Conservation (phyloP, 2,797 vertebrate genomes). For the Parotocinclus haroldoi region DNA sequence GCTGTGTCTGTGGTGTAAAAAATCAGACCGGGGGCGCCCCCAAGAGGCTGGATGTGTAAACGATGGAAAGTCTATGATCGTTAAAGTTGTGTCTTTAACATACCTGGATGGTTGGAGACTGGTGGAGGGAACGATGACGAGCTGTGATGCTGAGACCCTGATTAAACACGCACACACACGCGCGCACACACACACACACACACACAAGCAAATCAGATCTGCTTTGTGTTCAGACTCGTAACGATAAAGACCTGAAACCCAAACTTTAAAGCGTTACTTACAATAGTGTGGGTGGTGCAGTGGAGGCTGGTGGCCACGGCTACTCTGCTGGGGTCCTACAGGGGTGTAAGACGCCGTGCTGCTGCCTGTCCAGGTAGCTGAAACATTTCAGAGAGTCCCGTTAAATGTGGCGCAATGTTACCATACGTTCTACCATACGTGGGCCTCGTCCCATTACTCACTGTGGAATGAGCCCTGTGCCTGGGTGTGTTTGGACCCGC, state of each 20-base stretch:
- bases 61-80: too few relatives aligned
- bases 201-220: background rate
- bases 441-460: conserved; percentile 12
- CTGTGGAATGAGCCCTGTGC: conserved; percentile 55
- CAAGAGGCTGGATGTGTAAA: too few relatives aligned
- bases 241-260: background rate
- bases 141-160: conserved; percentile 75
- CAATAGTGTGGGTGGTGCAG: conserved; percentile 64
- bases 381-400: conserved; percentile 5
- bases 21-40: too few relatives aligned
- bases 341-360: conserved; percentile 54
- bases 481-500: conserved; percentile 52
- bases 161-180: background rate
- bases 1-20: too few relatives aligned
- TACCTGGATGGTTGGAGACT: conserved; percentile 78
- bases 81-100: background rate
- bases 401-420: too few relatives aligned
- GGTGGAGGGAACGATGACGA: conserved; percentile 63
- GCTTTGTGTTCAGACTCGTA: background rate
- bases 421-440: too few relatives aligned
- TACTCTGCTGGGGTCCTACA: conserved; percentile 55
- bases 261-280: conserved; percentile 42
- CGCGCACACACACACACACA: background rate
- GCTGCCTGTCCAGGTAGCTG: conserved; percentile 58
- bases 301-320: conserved; percentile 55